Base-by-base conservation (phyloP, 2,113 vertebrate species). In the Progne subis region DNA sequence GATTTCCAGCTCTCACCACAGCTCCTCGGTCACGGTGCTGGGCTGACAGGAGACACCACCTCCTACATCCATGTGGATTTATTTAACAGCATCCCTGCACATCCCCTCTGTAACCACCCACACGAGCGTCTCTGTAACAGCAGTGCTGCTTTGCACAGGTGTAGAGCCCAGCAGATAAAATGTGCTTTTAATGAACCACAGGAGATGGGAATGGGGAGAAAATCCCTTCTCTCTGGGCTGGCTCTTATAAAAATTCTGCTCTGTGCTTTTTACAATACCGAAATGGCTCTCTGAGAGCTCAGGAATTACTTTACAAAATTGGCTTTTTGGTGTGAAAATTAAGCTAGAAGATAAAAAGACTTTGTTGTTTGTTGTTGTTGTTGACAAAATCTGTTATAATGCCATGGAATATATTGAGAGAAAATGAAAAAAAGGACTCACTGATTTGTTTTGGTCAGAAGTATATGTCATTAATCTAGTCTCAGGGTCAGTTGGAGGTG, bases 41-140 rank as follows among this genome's bases (percentile, higher is more conserved):
- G 39, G 88, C 50, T 67, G n/a, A 10, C 28, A 52, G 55, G 31
- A 69, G 44, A 25, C 29, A 34, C 39, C 60, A n/a, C 50, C 81
- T 76, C 34, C 55, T 53, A 5, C 10, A 19, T 5, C 46, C 49
- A 71, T 15, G 16, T 12, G 61, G 17, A 32, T 18, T 61, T 12
- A 32, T 24, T 57, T 14, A 43, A 3, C 63, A 76, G 12, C 67
- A 34, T 43, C 32, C 79, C 53, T 47, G 0, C 16, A 21, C 6
- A 44, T 23, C 34, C 46, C 10, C 34, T 56, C 41, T 16, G 0
- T 2, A 2, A 49, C 14, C 57, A 49, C 3, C 52, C 8, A 0
- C 24, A 4, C 18, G 18, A 37, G 2, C 26, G 46, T 3, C 28
- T 39, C 53, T n/a, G 0, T 18, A 5, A 10, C 5, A 55, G 20